Percentiles rank a stretch among this genome's conserved stretches.
Conservation (phyloP, 2,888 invertebrate genomes). For the Tenthredo mesomela region DNA sequence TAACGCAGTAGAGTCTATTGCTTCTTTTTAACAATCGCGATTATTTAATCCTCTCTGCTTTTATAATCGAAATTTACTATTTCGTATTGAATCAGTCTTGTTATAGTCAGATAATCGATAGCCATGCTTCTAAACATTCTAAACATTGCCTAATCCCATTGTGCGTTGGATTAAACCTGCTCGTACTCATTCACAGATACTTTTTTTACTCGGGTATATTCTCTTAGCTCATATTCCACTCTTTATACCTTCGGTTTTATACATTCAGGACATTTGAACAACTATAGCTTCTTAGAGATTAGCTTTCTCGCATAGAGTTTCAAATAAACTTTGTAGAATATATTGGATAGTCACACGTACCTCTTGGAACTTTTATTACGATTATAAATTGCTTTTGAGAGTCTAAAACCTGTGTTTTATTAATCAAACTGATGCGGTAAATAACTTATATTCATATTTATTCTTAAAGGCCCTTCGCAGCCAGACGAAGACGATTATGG, state of each 20-base stretch:
- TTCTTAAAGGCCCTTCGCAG: constrained; percentile 83
- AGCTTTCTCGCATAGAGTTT: background rate
- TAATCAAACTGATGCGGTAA: background rate
- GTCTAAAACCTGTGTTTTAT: constrained; percentile 10
- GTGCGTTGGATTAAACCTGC: background rate
- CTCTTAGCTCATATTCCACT: background rate
- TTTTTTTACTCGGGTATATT: background rate
- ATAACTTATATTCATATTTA: constrained; percentile 48
- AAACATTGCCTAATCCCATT: background rate
- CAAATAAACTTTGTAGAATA: background rate
- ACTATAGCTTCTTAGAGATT: background rate
- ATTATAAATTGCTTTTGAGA: constrained; percentile 1
- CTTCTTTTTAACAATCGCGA: constrained; percentile 4
- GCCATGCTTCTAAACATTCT: background rate
- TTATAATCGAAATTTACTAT: background rate
- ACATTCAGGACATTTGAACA: background rate
- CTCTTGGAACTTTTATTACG: constrained; percentile 23
- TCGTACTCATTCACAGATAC: background rate
- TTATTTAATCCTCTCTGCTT: background rate
- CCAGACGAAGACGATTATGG: constrained; percentile 96
- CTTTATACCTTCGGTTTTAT: background rate
- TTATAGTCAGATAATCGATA: background rate
- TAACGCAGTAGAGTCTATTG: background rate
- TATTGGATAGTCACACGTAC: background rate
- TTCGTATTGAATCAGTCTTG: background rate